phyloP scores from a whole-genome alignment of 2,113 vertebrate species.

The Mobula birostris region DNA sequence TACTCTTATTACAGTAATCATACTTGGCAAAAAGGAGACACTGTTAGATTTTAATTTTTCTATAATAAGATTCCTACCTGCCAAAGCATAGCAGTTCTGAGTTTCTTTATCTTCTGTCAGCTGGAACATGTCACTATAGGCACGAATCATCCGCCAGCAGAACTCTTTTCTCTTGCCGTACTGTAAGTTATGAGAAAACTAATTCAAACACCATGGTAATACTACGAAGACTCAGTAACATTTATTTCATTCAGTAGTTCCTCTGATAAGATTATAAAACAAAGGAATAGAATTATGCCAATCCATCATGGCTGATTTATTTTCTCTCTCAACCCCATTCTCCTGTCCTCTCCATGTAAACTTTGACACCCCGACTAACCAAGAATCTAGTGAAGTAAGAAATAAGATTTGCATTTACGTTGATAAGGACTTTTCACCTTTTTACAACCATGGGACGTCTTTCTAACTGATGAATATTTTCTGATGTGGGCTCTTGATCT shows the following conservation, averaged over 20 bases:
- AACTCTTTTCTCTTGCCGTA: conserved; percentile 23
- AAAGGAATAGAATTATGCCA: too few species aligned
- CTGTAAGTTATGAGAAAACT: background rate
- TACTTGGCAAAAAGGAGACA: too few species aligned
- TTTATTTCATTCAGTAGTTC: background rate
- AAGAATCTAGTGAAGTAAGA: background rate
- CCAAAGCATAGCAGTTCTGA: conserved; percentile 34
- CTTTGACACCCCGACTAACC: too few species aligned
- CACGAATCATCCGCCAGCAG: conserved; percentile 35
- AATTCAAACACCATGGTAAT: background rate
- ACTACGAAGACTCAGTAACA: background rate
- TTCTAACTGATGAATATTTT: background rate
- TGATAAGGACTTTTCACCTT: background rate
- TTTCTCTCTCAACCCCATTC: too few species aligned
- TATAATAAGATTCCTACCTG: background rate
- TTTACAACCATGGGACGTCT: too few species aligned
- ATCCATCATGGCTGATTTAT: too few species aligned
- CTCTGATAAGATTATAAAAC: background rate
- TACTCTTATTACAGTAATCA: background rate
- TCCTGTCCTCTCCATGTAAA: too few species aligned
- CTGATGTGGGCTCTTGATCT: background rate
- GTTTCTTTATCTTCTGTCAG: conserved; percentile 28
- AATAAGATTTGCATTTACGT: background rate
- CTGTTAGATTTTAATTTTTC: background rate
- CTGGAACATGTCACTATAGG: conserved; percentile 27